These are phyloP conservation scores for Tineola bisselliella DNA, from an alignment of 2,888 invertebrate species.

Conservation along the genomic window DNA sequence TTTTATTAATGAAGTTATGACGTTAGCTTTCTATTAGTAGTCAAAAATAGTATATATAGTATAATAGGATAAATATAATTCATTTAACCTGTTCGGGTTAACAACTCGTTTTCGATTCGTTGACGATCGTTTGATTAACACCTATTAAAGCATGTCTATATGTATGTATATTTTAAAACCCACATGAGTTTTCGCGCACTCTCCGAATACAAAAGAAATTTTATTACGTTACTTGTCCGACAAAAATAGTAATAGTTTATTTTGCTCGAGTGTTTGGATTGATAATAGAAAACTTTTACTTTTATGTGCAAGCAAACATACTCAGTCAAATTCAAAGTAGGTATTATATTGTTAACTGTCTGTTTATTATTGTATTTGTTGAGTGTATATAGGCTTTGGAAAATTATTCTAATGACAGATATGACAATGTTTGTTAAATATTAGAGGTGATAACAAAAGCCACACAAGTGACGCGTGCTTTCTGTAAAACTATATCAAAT, in stretches of 20 bases:
- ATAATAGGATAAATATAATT: neutral
- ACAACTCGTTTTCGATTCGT: neutral
- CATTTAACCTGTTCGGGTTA: neutral
- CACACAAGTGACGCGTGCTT: constrained; percentile 16
- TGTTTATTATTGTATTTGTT: no score
- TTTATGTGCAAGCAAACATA: neutral
- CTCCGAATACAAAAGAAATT: no score
- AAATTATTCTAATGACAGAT: neutral
- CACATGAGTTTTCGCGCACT: no score
- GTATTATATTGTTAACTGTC: no score
- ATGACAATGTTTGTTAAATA: neutral
- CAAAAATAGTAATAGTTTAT: no score
- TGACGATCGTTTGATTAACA: neutral
- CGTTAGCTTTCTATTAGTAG: neutral
- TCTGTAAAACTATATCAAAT: constrained; percentile 12
- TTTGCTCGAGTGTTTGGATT: neutral
- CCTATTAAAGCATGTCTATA: no score
- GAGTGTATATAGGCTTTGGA: neutral
- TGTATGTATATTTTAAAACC: no score
- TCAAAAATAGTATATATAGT: neutral
- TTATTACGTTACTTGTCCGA: no score
- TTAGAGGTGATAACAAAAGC: constrained; percentile 13
- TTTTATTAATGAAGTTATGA: neutral
- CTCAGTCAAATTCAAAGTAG: no score
- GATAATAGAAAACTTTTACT: neutral